Percentiles rank a stretch among this genome's conserved stretches.
Evolutionary conservation across 2,797 vertebrate genomes (phyloP).

Genomic region (Mus caroli): DNA sequence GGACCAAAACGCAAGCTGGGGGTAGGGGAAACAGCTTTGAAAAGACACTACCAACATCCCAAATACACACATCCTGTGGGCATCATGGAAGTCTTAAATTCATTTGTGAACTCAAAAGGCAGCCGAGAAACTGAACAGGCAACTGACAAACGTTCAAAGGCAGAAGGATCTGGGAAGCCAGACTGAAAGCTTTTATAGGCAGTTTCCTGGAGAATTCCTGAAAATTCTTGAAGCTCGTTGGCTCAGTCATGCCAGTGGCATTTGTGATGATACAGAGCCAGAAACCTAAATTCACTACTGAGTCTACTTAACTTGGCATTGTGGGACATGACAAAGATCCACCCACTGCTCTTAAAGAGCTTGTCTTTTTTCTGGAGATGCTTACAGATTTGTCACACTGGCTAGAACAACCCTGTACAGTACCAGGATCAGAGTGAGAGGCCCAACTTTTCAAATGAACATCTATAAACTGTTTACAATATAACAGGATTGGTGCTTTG

Average conservation of each 20-base stretch:
- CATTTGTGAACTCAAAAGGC: slow-evolving; percentile 50
- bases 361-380: not conserved
- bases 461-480: slow-evolving; percentile 18
- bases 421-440: not conserved
- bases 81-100: not conserved
- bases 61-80: slow-evolving; percentile 2
- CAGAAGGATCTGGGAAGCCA: not conserved
- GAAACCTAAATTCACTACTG: not conserved
- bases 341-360: not conserved
- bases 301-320: not conserved
- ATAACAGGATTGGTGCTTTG: not conserved
- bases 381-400: not conserved
- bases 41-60: not conserved
- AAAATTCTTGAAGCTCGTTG: not conserved
- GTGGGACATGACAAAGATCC: not conserved
- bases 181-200: not conserved
- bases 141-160: slow-evolving; percentile 19
- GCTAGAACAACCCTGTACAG: not conserved
- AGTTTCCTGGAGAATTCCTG: slow-evolving; percentile 39
- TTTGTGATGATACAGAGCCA: slow-evolving; percentile 9
- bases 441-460: not conserved
- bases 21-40: not conserved
- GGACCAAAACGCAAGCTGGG: not conserved
- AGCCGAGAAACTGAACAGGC: slow-evolving; percentile 36
- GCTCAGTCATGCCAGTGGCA: not conserved